These are phyloP conservation scores for Napeogenes inachia DNA, from an alignment of 2,888 invertebrate genomes.

Conservation along the genomic window DNA sequence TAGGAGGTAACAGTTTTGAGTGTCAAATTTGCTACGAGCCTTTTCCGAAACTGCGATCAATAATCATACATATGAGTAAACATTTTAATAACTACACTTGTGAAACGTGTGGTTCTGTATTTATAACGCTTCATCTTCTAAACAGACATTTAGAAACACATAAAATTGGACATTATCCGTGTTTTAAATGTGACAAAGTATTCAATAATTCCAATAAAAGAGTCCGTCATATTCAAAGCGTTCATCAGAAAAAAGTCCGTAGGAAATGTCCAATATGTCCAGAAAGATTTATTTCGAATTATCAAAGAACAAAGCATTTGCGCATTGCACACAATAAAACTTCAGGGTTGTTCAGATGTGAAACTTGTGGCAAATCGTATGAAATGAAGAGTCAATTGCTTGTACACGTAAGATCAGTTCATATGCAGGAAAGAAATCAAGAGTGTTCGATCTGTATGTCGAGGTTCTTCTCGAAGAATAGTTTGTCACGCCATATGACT, in stretches of 20 bases:
- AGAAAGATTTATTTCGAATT: constrained; percentile 58
- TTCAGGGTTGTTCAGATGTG: constrained; percentile 47
- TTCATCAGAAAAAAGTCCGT: constrained; percentile 52
- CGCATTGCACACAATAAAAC: constrained; percentile 54
- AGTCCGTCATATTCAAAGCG: constrained; percentile 49
- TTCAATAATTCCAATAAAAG: constrained; percentile 55
- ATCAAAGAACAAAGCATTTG: constrained; percentile 58
- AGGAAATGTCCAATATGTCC: constrained; percentile 60
- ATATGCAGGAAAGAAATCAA: constrained; percentile 58
- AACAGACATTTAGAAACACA: constrained; percentile 54
- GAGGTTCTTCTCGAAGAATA: constrained; percentile 58
- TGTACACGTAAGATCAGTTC: constrained; percentile 57
- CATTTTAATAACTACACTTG: constrained; percentile 65
- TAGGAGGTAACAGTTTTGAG: constrained; percentile 46
- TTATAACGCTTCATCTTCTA: constrained; percentile 48
- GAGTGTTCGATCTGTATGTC: constrained; percentile 55
- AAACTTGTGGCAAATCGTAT: constrained; percentile 55
- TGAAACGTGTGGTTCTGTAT: constrained; percentile 58
- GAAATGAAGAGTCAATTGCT: constrained; percentile 57
- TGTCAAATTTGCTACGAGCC: constrained; percentile 57
- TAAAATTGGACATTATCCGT: constrained; percentile 53
- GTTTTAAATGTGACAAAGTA: constrained; percentile 58
- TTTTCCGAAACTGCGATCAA: constrained; percentile 48
- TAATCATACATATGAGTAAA: constrained; percentile 63
- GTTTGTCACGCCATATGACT: constrained; percentile 68